Evolutionary conservation across 2,888 invertebrate species (phyloP), one percentile per base, ranked within the genome.

Genomic region (Baronia brevicornis): DNA sequence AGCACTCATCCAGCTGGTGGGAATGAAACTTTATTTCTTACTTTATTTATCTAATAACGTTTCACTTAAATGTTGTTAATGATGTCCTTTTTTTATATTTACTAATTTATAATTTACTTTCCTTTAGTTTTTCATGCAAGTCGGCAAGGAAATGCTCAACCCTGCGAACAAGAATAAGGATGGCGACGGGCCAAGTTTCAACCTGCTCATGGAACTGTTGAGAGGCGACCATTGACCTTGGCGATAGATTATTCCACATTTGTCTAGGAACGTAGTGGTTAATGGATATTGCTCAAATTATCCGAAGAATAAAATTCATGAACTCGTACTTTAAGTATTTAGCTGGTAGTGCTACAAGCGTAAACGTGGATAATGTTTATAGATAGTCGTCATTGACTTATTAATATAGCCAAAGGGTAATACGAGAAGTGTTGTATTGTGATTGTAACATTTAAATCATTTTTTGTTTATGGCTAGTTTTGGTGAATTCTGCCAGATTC

Each of bases 121-220:
- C 30, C 56, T 57, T 3, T 64, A 80, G 79, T 79, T 77, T 51
- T 73, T 80, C 65, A 79, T 86, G 59, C 78, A 94, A 92, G 92
- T 94, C 47, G 95, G 96, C 53, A 97, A 97, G 74, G 97, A 96
- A 71, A 93, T 96, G 90, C 85, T 97, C 51, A 90, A 90, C 35
- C 89, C 90, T 4, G 90, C 91, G 6, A 90, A 91, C 55, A 94
- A 94, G 75, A 91, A 91, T 48, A 94, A 95, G 71, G 95, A 96
- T 48, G 94, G 95, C 39, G 95, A 95, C 59, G 93, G 94, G 35
- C 91, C 93, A 38, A 93, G 93, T 63, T 97, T 97, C 86, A 97
- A 97, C 75, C 88, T 98, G 54, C 89, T 98, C 48, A 96, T 97
- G 93, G 98, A 98, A 85, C 88, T 98, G 38, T 86, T 98, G 43